Evolutionary conservation across 2,888 invertebrate genomes (phyloP).

Genomic region (Leptothorax acervorum): DNA sequence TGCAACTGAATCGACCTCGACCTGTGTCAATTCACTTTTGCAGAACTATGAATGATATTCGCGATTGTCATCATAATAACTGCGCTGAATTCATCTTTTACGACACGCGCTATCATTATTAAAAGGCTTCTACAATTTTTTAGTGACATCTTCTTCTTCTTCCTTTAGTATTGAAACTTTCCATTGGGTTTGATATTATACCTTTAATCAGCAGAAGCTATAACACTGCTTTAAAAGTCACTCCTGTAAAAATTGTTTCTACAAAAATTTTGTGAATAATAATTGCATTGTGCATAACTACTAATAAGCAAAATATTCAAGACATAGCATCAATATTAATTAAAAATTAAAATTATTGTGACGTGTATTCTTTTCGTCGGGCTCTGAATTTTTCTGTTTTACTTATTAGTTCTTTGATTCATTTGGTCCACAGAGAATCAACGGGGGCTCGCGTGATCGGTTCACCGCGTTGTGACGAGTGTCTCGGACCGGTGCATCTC

Average conservation of each 20-base stretch:
- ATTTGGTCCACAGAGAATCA: constrained; percentile 22
- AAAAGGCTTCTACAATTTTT: background rate
- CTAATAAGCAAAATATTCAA: background rate
- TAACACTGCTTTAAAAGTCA: background rate
- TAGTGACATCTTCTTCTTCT: background rate
- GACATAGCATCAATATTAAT: background rate
- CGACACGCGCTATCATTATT: background rate
- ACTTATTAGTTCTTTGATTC: background rate
- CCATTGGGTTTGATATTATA: background rate
- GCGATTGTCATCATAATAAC: background rate
- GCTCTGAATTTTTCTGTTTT: background rate
- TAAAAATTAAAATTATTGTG: background rate
- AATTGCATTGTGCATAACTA: background rate
- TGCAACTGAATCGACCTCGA: constrained; percentile 44
- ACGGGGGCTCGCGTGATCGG: background rate
- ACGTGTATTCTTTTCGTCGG: background rate
- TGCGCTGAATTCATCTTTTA: background rate
- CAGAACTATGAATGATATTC: constrained; percentile 15
- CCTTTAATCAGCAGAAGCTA: background rate
- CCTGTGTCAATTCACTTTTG: constrained; percentile 34
- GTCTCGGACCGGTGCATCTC: constrained; percentile 32
- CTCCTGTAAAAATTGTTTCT: background rate
- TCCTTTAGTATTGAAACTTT: background rate
- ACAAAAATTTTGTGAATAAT: background rate
- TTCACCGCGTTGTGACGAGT: constrained; percentile 46